These are phyloP conservation scores for Malaclemys terrapin DNA, from an alignment of 2,113 vertebrate species.

Conservation along the genomic window DNA sequence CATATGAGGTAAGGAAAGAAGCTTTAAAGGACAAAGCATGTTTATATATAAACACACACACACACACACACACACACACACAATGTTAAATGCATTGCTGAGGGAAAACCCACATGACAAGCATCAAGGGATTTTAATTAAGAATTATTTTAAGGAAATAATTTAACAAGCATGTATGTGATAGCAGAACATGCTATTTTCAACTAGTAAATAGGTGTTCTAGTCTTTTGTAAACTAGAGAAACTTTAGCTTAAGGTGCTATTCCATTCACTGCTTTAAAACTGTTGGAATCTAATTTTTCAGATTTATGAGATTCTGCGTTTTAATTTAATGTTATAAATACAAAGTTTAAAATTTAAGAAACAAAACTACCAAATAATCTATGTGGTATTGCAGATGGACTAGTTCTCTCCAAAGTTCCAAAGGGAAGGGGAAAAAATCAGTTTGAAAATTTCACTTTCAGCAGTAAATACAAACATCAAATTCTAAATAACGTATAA, in stretches of 20 bases:
- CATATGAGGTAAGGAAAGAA: neutral
- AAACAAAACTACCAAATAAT: neutral
- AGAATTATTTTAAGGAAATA: neutral
- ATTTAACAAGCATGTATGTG: neutral
- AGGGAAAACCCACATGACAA: rapidly evolving
- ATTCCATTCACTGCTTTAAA: neutral
- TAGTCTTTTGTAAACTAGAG: neutral
- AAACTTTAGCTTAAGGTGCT: neutral
- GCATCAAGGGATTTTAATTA: neutral
- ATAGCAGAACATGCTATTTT: neutral
- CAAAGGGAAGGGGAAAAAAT: too few relatives aligned
- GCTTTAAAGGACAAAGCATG: neutral
- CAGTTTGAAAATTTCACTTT: neutral
- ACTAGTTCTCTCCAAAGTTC: neutral
- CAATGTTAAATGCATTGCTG: neutral
- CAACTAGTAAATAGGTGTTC: neutral
- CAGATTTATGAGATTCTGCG: rapidly evolving
- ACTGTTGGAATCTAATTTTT: neutral
- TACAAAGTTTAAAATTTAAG: neutral
- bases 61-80: too few relatives aligned
- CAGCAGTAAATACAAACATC: neutral
- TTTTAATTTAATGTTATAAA: neutral
- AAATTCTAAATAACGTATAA: neutral
- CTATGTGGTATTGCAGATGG: neutral
- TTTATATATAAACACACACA: neutral